A percentile compares a stretch with the other conserved stretches of the same genome.
Conservation (phyloP, 2,888 invertebrate species). For the Brachyopa scutellaris region DNA sequence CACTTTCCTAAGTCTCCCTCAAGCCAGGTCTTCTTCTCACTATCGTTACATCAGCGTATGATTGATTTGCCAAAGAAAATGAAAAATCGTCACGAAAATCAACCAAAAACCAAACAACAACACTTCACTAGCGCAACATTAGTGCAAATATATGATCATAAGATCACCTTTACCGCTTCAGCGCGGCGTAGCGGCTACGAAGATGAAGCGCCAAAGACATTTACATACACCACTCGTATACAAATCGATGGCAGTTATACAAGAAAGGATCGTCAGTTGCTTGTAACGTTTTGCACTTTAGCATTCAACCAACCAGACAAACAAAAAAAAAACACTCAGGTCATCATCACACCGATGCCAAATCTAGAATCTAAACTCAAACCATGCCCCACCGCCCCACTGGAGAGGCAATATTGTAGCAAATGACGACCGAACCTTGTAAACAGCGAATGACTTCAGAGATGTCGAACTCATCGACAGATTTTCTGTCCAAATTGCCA, state of each 20-base stretch:
- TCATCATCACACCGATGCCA: constrained; percentile 60
- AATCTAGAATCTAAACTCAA: constrained; percentile 33
- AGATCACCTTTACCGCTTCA: constrained; percentile 15
- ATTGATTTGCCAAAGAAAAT: constrained; percentile 52
- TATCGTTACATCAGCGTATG: constrained; percentile 9
- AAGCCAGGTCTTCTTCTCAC: no score
- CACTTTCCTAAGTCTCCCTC: no score
- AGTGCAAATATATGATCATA: constrained; percentile 37
- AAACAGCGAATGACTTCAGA: not conserved
- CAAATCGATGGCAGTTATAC: constrained; percentile 65
- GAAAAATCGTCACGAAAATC: constrained; percentile 56
- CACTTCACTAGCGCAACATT: constrained; percentile 1
- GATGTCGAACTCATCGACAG: constrained; percentile 42
- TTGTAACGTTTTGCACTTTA: constrained; percentile 48
- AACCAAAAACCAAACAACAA: not conserved
- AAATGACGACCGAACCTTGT: constrained; percentile 37
- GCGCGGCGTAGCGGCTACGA: not conserved
- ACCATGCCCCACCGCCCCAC: no score
- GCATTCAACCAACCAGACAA: constrained; percentile 34
- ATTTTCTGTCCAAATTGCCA: constrained; percentile 45
- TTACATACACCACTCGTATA: constrained; percentile 33
- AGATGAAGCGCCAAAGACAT: constrained; percentile 3
- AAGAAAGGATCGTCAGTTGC: constrained; percentile 58
- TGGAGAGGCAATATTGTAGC: no score
- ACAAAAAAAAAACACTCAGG: not conserved